Conservation (phyloP, 2,888 invertebrate genomes). For the Pseudococcus viburni region DNA sequence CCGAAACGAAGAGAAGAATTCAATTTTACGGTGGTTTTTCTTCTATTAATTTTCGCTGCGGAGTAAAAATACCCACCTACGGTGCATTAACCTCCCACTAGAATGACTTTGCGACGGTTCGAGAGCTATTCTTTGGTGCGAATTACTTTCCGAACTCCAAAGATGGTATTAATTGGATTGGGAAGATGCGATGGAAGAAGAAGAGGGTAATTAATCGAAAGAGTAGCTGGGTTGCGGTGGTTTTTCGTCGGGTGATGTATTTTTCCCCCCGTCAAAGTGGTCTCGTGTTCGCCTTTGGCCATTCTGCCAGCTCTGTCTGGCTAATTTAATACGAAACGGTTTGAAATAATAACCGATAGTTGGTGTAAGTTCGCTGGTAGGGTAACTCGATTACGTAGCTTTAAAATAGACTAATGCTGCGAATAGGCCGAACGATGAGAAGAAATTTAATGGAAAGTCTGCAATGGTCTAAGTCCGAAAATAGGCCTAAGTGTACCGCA, state of each 20-base stretch:
- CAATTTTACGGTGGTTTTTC: not conserved
- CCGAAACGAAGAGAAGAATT: not conserved
- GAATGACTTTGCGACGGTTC: too few relatives aligned
- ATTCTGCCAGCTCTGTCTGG: not conserved
- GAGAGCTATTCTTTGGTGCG: too few relatives aligned
- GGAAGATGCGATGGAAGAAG: too few relatives aligned
- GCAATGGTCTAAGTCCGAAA: not conserved
- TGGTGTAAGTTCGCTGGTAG: not conserved
- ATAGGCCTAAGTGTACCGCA: not conserved
- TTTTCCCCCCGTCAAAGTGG: not conserved
- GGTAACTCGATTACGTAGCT: not conserved
- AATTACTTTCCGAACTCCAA: too few relatives aligned
- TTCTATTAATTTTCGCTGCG: not conserved
- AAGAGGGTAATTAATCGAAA: not conserved
- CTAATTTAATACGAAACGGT: not conserved
- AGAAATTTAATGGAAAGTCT: not conserved
- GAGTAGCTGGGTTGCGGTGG: not conserved
- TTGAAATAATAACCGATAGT: constrained; percentile 17
- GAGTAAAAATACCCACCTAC: too few relatives aligned
- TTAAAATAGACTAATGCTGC: not conserved
- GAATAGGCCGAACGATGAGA: not conserved
- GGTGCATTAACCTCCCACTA: too few relatives aligned
- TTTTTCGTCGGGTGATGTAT: not conserved
- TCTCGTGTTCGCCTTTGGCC: not conserved
- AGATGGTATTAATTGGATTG: too few relatives aligned